These are phyloP conservation scores for Butorides virescens DNA, from an alignment of 2,113 vertebrate genomes.

Conservation along the genomic window DNA sequence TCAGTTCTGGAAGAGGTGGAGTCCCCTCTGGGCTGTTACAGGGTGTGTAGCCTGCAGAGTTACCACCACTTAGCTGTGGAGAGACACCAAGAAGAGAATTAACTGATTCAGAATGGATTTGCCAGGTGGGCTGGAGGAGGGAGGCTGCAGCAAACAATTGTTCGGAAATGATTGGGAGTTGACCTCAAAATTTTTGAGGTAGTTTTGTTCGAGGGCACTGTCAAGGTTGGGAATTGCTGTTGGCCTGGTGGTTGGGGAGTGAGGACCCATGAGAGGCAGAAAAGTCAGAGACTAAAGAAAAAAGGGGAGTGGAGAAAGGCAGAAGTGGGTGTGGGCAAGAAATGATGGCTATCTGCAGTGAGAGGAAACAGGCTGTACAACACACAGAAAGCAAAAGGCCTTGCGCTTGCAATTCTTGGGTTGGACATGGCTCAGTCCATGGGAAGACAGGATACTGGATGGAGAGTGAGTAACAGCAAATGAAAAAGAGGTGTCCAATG, in stretches of 20 bases:
- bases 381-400: background rate
- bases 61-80: background rate
- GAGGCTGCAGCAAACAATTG: background rate
- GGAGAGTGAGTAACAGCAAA: background rate
- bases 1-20: background rate
- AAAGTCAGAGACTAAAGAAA: background rate
- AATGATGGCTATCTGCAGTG: background rate
- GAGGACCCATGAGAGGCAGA: background rate
- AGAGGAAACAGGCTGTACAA: background rate
- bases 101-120: background rate
- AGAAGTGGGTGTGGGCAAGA: background rate
- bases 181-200: background rate
- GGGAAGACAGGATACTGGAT: background rate
- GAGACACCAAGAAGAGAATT: background rate
- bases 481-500: background rate
- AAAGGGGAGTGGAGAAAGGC: background rate
- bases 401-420: background rate
- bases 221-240: background rate
- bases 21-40: background rate
- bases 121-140: background rate
- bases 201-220: background rate
- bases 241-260: background rate
- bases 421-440: rapidly evolving
- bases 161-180: background rate
- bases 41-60: background rate